phyloP scores from a whole-genome alignment of 2,888 invertebrate species.

The Dinocampus coccinellae region DNA sequence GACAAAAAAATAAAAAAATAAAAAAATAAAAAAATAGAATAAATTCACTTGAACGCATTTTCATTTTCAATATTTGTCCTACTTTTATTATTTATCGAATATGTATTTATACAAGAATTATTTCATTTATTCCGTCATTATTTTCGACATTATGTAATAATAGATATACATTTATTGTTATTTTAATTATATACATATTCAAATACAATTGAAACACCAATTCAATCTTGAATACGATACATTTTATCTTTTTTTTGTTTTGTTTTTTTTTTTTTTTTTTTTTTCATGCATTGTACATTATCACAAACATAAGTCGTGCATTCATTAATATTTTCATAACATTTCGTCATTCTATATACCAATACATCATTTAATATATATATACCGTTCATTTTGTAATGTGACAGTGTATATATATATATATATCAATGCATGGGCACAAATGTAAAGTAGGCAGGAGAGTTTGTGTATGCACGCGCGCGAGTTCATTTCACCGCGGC shows the following conservation, averaged over 20 bases:
- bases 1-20: too few relatives aligned
- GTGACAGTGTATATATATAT: neutral
- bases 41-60: neutral
- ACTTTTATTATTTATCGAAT: neutral
- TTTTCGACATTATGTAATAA: too few relatives aligned
- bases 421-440: neutral
- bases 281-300: neutral
- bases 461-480: neutral
- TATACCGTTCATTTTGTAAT: conserved; percentile 8
- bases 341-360: neutral
- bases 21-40: too few relatives aligned
- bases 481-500: neutral
- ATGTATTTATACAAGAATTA: too few relatives aligned
- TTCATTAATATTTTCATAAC: conserved; percentile 18
- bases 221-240: neutral
- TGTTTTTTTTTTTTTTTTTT: too few relatives aligned
- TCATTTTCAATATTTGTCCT: neutral
- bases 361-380: neutral
- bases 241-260: too few relatives aligned
- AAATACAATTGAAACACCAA: too few relatives aligned
- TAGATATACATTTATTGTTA: neutral
- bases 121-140: too few relatives aligned
- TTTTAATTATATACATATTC: neutral
- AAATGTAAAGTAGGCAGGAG: neutral
- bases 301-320: conserved; percentile 17